Conservation (phyloP, 2,113 vertebrate species). For the Istiophorus platypterus region DNA sequence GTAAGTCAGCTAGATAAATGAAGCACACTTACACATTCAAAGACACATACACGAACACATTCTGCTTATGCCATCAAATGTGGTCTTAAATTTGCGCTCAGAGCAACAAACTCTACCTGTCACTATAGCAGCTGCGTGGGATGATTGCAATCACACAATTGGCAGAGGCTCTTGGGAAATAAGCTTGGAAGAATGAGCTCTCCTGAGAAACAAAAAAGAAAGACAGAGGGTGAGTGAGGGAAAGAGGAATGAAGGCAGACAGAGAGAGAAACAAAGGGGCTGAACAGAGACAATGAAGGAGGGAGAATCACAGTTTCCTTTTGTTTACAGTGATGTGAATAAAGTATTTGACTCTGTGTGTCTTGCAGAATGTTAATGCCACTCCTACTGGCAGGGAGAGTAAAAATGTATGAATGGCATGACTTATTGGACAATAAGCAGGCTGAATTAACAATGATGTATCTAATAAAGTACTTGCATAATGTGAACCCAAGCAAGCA, state of each 20-base stretch:
- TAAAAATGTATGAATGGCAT: conserved; percentile 7
- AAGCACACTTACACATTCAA: background rate
- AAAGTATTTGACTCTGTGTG: conserved; percentile 38
- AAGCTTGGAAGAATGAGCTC: conserved; percentile 65
- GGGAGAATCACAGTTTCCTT: conserved; percentile 51
- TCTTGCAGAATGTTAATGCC: conserved; percentile 18
- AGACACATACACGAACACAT: conserved; percentile 22
- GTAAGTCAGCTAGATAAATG: conserved; percentile 46
- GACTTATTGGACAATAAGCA: conserved; percentile 13
- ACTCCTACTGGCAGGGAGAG: background rate
- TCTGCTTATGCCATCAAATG: conserved; percentile 70
- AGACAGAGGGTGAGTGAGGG: conserved; percentile 4
- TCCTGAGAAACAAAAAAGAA: conserved; percentile 52
- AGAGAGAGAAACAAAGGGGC: conserved; percentile 24
- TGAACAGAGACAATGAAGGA: conserved; percentile 36
- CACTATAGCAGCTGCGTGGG: conserved; percentile 72
- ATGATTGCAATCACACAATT: conserved; percentile 77
- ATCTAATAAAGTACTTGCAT: conserved; percentile 18
- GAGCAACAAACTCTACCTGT: conserved; percentile 64
- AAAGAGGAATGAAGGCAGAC: conserved; percentile 24
- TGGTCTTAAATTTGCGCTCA: conserved; percentile 62
- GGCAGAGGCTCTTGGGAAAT: conserved; percentile 74
- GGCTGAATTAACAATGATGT: conserved; percentile 11
- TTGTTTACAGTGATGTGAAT: conserved; percentile 29
- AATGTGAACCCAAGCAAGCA: conserved; percentile 10